Base-by-base conservation (phyloP, 2,113 vertebrate genomes). In the Ctenodactylus gundi region DNA sequence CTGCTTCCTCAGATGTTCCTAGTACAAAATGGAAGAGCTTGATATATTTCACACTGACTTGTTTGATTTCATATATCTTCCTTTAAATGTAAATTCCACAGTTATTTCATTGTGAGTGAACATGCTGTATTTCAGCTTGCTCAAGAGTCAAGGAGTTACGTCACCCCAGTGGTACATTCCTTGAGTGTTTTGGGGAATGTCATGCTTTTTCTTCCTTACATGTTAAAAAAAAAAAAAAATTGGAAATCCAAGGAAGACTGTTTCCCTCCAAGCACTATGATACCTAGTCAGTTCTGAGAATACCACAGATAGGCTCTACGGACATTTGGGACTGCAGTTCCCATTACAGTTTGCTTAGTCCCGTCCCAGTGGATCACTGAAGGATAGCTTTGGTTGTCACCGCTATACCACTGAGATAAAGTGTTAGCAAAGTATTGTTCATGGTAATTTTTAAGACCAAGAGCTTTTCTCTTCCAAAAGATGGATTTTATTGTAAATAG, bases 401-500 rank as follows among this genome's bases (percentile, higher is more conserved):
- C 90, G 39, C 78, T 95, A 87, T 96, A 84, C 95, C 94, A 96
- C 93, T 97, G 94, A 97, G 39, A 83, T 78, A 73, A 97, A 91
- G 62, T 94, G 93, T 97, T 97, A 96, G 96, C 96, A 98, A 91
- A 96, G 97, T 58, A 67, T 88, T 90, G 34, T 81, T 96, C 91
- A 91, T 81, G 91, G 96, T 88, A 94, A 92, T 72, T 81, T 1
- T 90, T 92, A 0, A 64, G 88, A 95, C 77, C 84, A 95, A 90
- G 53, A 82, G 14, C 70, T 86, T 34, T 91, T 44, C 88, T 95
- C 96, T 97, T 91, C 88, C 92, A 90, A 96, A 98, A 95, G 91
- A 81, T 96, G 73, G 89, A 81, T 94, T 88, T 93, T 93, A 89
- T 90, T 98, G 97, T 97, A 98, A 98, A 97, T 98, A 98, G 78